Percentiles rank a stretch among this genome's conserved stretches.
Evolutionary conservation across 30 jellyfish, hydroid and myxozoan species (phyloP).

Genomic region (Sanderia malayensis): DNA sequence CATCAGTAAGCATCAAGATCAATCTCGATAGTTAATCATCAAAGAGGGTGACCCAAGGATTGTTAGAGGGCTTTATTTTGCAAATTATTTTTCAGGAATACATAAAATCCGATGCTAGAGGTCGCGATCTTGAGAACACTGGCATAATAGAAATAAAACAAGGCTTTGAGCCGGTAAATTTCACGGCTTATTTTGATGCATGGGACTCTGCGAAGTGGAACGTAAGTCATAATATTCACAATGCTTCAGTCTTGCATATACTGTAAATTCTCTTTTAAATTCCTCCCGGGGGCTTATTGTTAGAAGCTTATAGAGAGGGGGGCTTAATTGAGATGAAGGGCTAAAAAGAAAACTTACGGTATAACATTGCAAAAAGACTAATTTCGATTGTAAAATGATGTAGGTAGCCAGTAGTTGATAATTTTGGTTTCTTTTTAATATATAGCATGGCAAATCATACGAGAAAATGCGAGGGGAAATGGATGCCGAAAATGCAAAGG

Average conservation of each 20-base stretch:
- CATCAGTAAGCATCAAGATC: constrained; percentile 42
- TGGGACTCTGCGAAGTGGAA: constrained; percentile 64
- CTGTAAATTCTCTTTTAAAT: no score
- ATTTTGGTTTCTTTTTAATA: not conserved
- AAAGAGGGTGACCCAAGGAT: no score
- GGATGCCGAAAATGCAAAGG: constrained; percentile 36
- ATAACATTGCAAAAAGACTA: no score
- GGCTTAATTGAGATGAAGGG: no score
- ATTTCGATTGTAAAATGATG: no score
- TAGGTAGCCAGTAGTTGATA: not conserved
- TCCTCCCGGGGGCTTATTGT: no score
- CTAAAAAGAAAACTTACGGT: no score
- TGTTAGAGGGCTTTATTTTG: no score
- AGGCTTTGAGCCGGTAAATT: constrained; percentile 70
- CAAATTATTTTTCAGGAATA: constrained; percentile 53
- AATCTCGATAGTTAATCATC: no score
- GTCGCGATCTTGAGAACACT: constrained; percentile 46
- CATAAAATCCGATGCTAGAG: constrained; percentile 38
- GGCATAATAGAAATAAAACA: constrained; percentile 61
- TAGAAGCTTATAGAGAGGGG: no score
- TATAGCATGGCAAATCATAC: constrained; percentile 14
- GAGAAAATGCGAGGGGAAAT: constrained; percentile 24
- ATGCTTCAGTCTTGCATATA: no score
- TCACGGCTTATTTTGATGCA: constrained; percentile 55
- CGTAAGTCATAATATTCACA: constrained; percentile 12